Conservation (phyloP, 2,113 vertebrate species). For the Turnix velox region DNA sequence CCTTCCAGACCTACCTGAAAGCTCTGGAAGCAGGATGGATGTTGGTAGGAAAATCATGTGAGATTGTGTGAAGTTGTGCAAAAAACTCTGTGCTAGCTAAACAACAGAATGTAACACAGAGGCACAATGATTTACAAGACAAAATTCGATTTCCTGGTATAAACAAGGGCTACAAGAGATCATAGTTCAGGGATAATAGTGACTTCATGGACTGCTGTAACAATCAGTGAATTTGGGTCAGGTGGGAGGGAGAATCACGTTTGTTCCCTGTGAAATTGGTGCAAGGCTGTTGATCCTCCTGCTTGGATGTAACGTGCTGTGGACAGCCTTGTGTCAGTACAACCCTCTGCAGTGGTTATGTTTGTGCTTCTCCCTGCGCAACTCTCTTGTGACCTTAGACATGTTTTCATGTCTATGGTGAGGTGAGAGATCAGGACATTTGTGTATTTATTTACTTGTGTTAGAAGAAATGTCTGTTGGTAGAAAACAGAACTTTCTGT, state of each 20-base stretch:
- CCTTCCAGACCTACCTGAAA: neutral
- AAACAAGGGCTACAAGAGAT: neutral
- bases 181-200: slow-evolving; percentile 24
- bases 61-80: no score
- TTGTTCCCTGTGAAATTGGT: neutral
- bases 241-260: neutral
- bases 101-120: neutral
- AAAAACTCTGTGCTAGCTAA: neutral
- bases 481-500: neutral
- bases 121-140: neutral
- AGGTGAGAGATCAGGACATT: neutral
- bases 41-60: neutral
- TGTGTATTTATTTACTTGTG: neutral
- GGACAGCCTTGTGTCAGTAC: neutral
- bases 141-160: neutral
- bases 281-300: neutral
- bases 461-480: neutral
- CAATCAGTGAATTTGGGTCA: neutral
- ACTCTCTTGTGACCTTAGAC: neutral
- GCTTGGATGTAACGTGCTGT: neutral
- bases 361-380: neutral
- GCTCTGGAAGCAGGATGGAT: neutral
- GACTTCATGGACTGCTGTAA: neutral
- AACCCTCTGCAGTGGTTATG: neutral
- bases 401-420: neutral